Evolutionary conservation across 2,113 vertebrate species (phyloP), one percentile per base, ranked within the genome.

Genomic region (Petrocephalus microphthalmus): DNA sequence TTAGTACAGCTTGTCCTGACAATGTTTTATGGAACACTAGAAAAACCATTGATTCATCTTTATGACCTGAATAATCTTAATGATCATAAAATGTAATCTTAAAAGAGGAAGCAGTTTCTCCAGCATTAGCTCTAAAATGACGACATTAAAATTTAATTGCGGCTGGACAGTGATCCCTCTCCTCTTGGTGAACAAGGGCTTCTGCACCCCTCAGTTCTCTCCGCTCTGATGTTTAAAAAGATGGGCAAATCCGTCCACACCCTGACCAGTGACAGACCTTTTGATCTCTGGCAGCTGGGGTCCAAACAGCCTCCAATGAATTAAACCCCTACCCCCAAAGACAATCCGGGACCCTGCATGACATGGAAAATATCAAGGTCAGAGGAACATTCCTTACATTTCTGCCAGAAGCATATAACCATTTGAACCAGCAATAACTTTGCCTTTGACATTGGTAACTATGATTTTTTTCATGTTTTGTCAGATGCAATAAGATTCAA

Each of bases 401-500:
- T 53, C 51, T 78, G 67, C 49, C 29, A 7, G n/a, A 19, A 82
- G 20, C 51, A 42, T 37, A 53, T 81, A 67, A n/a, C 19, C 33
- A 25, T 56, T 56, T 81, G 49, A 45, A 52, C 87, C 29, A 56
- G 67, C n/a, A 54, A 6, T 33, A 88, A 88, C 51, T 15, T 85
- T 54, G 51, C n/a, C 3, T 29, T 85, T 33, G 25, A 49, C 51
- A 85, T 49, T 54, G 84, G n/a, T 54, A n/a, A 85, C 29, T 54
- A 52, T n/a, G 29, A 54, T 53, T 51, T 85, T 29, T 37, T 56
- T 5, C 49, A 49, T 83, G 81, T 83, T 49, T 83, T 83, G 45
- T 83, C 42, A 49, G 81, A 78, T 33, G 71, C 71, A 83, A 83
- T 47, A 83, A 45, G 45, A 83, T 83, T 83, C 42, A 83, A 83